phyloP scores from a whole-genome alignment of 2,888 invertebrate species.

The Luffia ferchaultella region DNA sequence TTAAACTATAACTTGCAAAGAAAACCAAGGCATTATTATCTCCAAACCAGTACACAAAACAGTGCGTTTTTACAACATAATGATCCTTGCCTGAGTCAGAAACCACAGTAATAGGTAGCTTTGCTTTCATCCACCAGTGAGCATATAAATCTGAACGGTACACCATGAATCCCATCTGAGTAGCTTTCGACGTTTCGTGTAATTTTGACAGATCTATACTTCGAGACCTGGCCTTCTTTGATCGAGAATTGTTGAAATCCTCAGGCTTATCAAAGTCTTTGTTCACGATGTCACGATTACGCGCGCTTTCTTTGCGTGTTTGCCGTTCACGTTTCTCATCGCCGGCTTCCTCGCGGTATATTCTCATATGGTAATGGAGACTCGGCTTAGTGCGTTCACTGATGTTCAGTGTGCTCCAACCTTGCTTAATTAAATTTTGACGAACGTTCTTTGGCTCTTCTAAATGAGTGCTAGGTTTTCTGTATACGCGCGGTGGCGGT shows the following conservation, averaged over 20 bases:
- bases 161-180: slow-evolving; percentile 59
- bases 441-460: slow-evolving; percentile 57
- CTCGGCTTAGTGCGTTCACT: slow-evolving; percentile 55
- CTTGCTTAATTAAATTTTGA: slow-evolving; percentile 39
- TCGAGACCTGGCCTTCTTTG: slow-evolving; percentile 45
- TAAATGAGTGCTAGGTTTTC: slow-evolving; percentile 53
- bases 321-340: slow-evolving; percentile 29
- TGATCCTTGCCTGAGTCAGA: slow-evolving; percentile 68
- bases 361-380: slow-evolving; percentile 60
- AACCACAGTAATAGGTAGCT: slow-evolving; percentile 73
- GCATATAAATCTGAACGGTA: slow-evolving; percentile 88
- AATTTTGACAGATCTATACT: slow-evolving; percentile 55
- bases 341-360: slow-evolving; percentile 41
- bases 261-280: slow-evolving; percentile 28
- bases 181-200: slow-evolving; percentile 46
- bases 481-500: slow-evolving; percentile 51
- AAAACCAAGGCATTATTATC: slow-evolving; percentile 50
- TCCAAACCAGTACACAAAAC: slow-evolving; percentile 62
- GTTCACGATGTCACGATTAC: slow-evolving; percentile 39
- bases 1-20: slow-evolving; percentile 38
- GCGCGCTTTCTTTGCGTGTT: slow-evolving; percentile 34
- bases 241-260: slow-evolving; percentile 23
- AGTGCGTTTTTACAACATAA: slow-evolving; percentile 64
- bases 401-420: slow-evolving; percentile 57
- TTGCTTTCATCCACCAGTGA: slow-evolving; percentile 93